A percentile compares a stretch with the other conserved stretches of the same genome.
phyloP scores from a whole-genome alignment of 2,888 invertebrate species.

The Ceratothoa steindachneri region DNA sequence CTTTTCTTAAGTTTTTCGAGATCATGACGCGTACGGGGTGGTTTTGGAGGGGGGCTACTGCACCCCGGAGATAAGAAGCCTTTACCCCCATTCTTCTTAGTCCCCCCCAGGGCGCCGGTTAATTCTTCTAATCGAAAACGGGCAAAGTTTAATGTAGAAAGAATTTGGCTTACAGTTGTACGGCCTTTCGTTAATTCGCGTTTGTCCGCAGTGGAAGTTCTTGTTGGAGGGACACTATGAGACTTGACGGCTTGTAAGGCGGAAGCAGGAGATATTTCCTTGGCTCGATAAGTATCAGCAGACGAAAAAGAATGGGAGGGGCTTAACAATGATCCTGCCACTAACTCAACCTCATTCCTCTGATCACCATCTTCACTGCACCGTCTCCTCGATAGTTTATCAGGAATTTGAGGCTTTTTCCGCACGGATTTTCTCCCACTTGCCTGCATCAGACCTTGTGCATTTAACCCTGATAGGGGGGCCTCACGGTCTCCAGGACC shows the following conservation, averaged over 20 bases:
- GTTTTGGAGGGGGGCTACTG: constrained; percentile 32
- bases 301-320: constrained; percentile 4
- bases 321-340: not conserved
- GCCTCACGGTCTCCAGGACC: constrained; percentile 47
- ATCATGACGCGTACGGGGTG: constrained; percentile 39
- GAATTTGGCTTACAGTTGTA: constrained; percentile 24
- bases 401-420: constrained; percentile 5
- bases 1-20: constrained; percentile 68
- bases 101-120: constrained; percentile 44
- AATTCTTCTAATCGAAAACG: constrained; percentile 66
- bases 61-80: constrained; percentile 54
- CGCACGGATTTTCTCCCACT: not conserved
- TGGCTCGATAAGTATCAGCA: constrained; percentile 14
- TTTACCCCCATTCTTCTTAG: constrained; percentile 49
- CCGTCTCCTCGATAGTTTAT: constrained; percentile 6
- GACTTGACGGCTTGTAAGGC: not conserved
- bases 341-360: not conserved
- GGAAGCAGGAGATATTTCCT: not conserved
- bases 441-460: not conserved
- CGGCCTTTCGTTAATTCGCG: not conserved
- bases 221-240: constrained; percentile 1
- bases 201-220: not conserved
- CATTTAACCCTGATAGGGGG: constrained; percentile 32
- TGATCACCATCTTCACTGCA: not conserved
- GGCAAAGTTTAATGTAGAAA: constrained; percentile 32